Conservation (phyloP, 2,888 invertebrate species). For the Watsonalla binaria region DNA sequence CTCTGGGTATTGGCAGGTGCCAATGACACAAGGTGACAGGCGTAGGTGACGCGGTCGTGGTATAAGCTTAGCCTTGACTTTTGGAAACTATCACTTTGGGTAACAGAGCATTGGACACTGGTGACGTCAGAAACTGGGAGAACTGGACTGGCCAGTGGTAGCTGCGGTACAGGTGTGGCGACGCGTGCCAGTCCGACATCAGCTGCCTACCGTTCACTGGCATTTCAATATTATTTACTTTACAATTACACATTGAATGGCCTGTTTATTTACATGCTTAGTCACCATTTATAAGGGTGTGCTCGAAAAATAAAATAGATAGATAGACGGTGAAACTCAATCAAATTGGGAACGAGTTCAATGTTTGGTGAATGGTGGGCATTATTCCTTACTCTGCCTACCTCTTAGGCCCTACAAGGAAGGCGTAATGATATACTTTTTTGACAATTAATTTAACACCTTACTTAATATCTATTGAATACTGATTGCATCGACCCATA, state of each 20-base stretch:
- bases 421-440: no score
- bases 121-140: slow-evolving; percentile 32
- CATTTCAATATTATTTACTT: slow-evolving; percentile 29
- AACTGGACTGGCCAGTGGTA: slow-evolving; percentile 34
- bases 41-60: background rate
- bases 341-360: background rate
- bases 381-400: background rate
- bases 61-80: slow-evolving; percentile 24
- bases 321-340: background rate
- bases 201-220: slow-evolving; percentile 24
- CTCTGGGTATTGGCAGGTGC: background rate
- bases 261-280: background rate
- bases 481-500: no score
- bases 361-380: no score
- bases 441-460: no score
- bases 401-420: background rate
- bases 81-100: slow-evolving; percentile 23
- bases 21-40: background rate
- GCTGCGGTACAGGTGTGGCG: slow-evolving; percentile 41
- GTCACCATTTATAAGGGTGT: background rate
- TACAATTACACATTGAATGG: slow-evolving; percentile 1
- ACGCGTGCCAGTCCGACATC: slow-evolving; percentile 33
- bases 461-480: no score
- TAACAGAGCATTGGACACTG: slow-evolving; percentile 13
- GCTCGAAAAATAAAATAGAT: background rate